Conservation (phyloP, 2,888 invertebrate species). For the Seladonia tumulorum region DNA sequence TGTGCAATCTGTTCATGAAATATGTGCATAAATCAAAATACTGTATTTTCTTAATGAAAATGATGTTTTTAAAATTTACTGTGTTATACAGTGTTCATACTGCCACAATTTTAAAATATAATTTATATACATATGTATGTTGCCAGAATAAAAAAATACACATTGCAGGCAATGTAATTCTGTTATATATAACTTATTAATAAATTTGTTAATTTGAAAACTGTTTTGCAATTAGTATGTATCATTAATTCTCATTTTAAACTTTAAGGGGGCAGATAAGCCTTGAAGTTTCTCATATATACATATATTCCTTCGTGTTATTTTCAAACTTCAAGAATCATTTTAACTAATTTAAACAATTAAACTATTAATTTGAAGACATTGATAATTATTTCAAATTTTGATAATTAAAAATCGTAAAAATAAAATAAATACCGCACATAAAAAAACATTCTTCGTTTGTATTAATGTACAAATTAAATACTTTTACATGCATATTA, state of each 20-base stretch:
- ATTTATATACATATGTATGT: conserved; percentile 50
- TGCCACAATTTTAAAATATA: conserved; percentile 38
- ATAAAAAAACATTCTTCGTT: conserved; percentile 4
- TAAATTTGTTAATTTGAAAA: conserved; percentile 56
- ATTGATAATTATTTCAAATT: background rate
- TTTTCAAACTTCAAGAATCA: background rate
- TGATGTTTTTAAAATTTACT: conserved; percentile 40
- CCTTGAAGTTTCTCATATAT: conserved; percentile 26
- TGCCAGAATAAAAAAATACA: conserved; percentile 57
- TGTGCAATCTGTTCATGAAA: conserved; percentile 46
- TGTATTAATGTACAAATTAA: conserved; percentile 26
- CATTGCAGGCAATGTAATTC: conserved; percentile 54
- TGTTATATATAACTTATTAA: conserved; percentile 52
- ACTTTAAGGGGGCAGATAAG: conserved; percentile 56
- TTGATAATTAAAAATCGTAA: background rate
- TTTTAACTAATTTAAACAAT: conserved; percentile 11
- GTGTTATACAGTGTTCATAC: conserved; percentile 30
- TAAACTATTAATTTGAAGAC: background rate
- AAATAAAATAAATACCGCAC: conserved; percentile 6
- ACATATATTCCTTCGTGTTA: conserved; percentile 7
- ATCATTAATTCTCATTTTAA: conserved; percentile 38
- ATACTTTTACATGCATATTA: conserved; percentile 22
- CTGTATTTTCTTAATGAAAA: conserved; percentile 41
- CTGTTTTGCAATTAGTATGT: conserved; percentile 21
- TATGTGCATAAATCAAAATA: conserved; percentile 34